Evolutionary conservation across 2,113 vertebrate genomes (phyloP).

Genomic region (Paracanthobrama guichenoti): DNA sequence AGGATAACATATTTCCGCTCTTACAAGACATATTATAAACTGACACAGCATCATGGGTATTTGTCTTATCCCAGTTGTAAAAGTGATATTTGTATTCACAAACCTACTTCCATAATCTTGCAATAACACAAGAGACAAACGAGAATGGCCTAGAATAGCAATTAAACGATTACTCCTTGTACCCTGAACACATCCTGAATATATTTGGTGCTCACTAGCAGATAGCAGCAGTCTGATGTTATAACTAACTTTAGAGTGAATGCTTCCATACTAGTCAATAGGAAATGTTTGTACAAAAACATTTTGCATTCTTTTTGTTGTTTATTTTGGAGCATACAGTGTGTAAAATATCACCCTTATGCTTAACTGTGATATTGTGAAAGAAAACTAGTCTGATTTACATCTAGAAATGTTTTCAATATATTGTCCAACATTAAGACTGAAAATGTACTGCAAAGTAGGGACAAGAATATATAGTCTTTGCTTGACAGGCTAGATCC

Average conservation of each 20-base stretch:
- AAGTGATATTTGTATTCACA: not conserved
- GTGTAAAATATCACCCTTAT: not conserved
- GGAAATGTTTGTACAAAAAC: not conserved
- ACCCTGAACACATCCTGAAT: not conserved
- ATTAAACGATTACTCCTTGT: slow-evolving; percentile 16
- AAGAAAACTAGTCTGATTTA: not conserved
- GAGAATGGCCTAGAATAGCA: slow-evolving; percentile 17
- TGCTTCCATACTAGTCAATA: not conserved
- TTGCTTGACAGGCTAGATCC: slow-evolving; percentile 1
- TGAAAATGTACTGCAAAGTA: not conserved
- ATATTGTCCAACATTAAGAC: not conserved
- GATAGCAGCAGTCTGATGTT: not conserved
- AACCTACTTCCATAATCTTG: not conserved
- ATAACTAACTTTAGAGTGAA: not conserved
- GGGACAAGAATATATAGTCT: not conserved
- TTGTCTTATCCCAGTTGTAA: not conserved
- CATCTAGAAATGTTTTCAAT: not conserved
- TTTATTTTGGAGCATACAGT: not conserved
- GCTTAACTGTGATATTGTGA: not conserved
- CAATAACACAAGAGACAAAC: not conserved
- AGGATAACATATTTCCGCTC: not conserved
- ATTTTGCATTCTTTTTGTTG: not conserved
- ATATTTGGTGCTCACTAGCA: not conserved
- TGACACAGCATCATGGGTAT: not conserved
- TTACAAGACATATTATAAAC: not conserved